Evolutionary conservation across 2,113 vertebrate genomes (phyloP).

Genomic region (Cynoglossus semilaevis): DNA sequence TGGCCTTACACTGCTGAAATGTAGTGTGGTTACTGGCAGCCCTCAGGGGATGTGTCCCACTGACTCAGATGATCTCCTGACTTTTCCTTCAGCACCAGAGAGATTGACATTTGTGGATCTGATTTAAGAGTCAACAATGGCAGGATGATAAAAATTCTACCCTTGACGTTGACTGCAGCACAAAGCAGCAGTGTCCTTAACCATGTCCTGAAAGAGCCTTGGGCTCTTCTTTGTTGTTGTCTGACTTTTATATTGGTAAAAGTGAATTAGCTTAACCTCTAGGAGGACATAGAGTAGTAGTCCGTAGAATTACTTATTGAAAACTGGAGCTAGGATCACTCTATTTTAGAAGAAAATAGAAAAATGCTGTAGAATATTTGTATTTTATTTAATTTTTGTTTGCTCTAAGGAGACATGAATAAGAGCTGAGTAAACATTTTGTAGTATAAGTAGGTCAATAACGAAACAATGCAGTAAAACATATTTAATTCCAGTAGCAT

Average conservation of each 20-base stretch:
- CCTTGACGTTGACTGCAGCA: neutral
- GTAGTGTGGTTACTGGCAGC: neutral
- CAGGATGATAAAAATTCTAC: neutral
- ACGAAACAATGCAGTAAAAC: too few species aligned
- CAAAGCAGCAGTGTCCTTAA: too few species aligned
- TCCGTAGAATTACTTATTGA: neutral
- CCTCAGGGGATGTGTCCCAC: neutral
- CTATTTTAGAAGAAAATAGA: neutral
- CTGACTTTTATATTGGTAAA: neutral
- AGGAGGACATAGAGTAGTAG: neutral
- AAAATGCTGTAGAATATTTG: neutral
- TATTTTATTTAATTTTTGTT: too few species aligned
- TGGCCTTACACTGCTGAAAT: neutral
- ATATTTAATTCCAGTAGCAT: too few species aligned
- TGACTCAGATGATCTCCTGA: neutral
- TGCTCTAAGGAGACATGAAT: too few species aligned
- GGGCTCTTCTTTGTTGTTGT: neutral
- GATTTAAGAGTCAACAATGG: neutral
- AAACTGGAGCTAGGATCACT: conserved; percentile 1
- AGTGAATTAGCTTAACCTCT: neutral
- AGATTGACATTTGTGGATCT: conserved; percentile 5
- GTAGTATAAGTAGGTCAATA: too few species aligned
- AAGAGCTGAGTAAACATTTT: too few species aligned
- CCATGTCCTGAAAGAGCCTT: neutral
- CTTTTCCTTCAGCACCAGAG: neutral